Base-by-base conservation (phyloP, 1,140 invertebrate genomes). In the Galleria mellonella region DNA sequence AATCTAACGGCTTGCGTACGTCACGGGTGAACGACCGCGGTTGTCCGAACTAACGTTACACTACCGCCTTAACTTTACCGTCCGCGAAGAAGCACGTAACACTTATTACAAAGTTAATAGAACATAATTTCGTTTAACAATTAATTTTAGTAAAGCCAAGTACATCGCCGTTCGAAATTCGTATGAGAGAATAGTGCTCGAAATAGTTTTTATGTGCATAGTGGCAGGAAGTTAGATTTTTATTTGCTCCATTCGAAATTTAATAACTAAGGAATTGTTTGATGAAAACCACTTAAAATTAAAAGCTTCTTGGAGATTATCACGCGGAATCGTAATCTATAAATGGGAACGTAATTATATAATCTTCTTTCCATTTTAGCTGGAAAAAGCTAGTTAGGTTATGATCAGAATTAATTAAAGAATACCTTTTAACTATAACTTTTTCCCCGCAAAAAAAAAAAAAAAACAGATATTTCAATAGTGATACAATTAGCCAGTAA, bases 1-100 rank as follows among this genome's bases (percentile, higher is more conserved):
- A 73, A 77, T 77, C 67, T 81, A 77, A 72, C 70, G 65, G 75
- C 62, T 52, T 56, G 31, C 43, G 65, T 63, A 65, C 64, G 72
- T 62, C 64, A 65, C 46, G 65, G 72, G 62, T 79, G 63, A 81
- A 73, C 50, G 70, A 49, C 72, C 76, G 62, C 55, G 31, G 49
- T 61, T 75, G 70, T 69, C 72, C 72, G 73, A 73, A 76, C 64
- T 60, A 60, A 58, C 52, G 54, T 55, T 50, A 56, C 32, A 51
- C 17, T 38, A 43, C 66, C 48, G 55, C 52, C 46, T 46, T 49
- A 55, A 52, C 31, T 47, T 51, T 35, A 49, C 63, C 52, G 51
- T 44, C 50, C 12, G 29, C 45, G 38, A 55, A 45, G 33, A 45
- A 39, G 17, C 47, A 38, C 28, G 30, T 37, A 35, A 46, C 46